phyloP scores from a whole-genome alignment of 1,140 invertebrate genomes.

The Sitobion miscanthi region DNA sequence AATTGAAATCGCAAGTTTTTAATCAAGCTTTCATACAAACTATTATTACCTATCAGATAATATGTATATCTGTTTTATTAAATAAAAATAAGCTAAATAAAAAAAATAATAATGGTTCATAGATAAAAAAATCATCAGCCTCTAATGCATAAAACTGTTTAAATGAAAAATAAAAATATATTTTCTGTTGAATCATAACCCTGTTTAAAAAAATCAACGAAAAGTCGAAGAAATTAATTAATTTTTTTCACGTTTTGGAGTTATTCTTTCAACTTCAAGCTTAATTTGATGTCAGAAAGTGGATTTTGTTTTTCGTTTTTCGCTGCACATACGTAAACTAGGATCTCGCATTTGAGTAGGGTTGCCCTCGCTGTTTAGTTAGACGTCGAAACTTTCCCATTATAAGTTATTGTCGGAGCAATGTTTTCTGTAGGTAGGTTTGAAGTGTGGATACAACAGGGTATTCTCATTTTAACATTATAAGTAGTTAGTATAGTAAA shows the following conservation, averaged over 20 bases:
- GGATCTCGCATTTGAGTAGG: neutral
- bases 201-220: too few species aligned
- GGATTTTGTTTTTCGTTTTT: neutral
- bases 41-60: too few species aligned
- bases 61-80: too few species aligned
- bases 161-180: too few species aligned
- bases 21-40: too few species aligned
- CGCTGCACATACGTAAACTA: neutral
- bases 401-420: constrained; percentile 1
- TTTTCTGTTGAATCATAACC: too few species aligned
- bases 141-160: too few species aligned
- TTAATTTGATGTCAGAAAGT: neutral
- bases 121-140: too few species aligned
- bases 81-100: too few species aligned
- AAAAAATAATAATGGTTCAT: too few species aligned
- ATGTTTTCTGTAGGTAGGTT: constrained; percentile 19
- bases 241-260: neutral
- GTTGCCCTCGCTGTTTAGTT: neutral
- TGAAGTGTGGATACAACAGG: neutral
- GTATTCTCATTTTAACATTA: neutral
- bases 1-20: too few species aligned
- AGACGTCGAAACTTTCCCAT: constrained; percentile 18
- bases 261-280: neutral
- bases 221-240: too few species aligned
- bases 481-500: neutral